Percentiles rank a stretch among this genome's conserved stretches.
Conservation (phyloP, 1,140 invertebrate genomes). For the Brachionus manjavacas region DNA sequence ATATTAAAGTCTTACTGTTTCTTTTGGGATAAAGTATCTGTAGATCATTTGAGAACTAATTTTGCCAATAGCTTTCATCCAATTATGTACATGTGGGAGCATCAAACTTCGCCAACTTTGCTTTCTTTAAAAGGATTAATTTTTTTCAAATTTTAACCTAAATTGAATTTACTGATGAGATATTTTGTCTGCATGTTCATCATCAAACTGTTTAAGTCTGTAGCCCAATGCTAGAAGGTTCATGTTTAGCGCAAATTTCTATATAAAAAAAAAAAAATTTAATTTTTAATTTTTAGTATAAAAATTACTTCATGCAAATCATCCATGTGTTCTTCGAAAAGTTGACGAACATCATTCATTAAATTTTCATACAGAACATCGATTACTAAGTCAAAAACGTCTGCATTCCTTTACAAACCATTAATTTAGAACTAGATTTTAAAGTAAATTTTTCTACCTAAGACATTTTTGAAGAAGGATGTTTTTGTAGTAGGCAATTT, state of each 20-base stretch:
- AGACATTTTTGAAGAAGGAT: neutral
- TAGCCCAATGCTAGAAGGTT: slow-evolving; percentile 20
- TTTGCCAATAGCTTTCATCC: slow-evolving; percentile 6
- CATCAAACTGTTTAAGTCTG: slow-evolving; percentile 27
- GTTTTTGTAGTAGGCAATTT: slow-evolving; percentile 13
- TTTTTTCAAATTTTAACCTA: neutral
- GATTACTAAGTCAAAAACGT: neutral
- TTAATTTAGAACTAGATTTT: neutral
- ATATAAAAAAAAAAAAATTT: neutral
- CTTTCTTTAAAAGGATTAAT: neutral
- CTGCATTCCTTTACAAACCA: neutral
- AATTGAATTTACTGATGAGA: neutral
- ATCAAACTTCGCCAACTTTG: slow-evolving; percentile 24
- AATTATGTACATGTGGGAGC: slow-evolving; percentile 18
- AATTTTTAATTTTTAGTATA: neutral
- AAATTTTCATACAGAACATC: neutral
- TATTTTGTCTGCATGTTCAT: neutral
- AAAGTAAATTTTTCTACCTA: too few species aligned
- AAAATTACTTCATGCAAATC: slow-evolving; percentile 22
- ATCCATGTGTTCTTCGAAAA: slow-evolving; percentile 22
- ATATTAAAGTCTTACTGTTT: neutral
- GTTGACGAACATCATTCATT: neutral
- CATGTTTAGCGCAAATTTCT: neutral
- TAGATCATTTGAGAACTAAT: slow-evolving; percentile 19
- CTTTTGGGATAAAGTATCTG: neutral